Conservation (phyloP, 2,888 invertebrate species). For the Caenorhabditis drosophilae region DNA sequence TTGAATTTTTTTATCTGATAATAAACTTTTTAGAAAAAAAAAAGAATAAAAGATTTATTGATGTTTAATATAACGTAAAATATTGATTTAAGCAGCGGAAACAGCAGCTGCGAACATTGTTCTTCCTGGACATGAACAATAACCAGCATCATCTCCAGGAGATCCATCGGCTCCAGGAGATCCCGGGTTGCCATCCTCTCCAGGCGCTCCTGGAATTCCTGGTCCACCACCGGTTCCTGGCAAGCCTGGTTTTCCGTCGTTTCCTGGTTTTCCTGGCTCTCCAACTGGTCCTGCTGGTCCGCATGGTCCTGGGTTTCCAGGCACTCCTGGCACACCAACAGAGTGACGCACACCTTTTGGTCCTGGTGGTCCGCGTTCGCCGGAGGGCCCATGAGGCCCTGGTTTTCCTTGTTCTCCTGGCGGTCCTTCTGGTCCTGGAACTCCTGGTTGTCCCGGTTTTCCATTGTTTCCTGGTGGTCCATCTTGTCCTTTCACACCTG, state of each 20-base stretch:
- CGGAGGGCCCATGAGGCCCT: constrained; percentile 38
- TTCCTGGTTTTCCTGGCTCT: constrained; percentile 42
- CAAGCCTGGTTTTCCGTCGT: constrained; percentile 41
- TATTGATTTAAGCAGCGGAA: too few relatives aligned
- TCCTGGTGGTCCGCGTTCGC: constrained; percentile 37
- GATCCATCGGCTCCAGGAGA: constrained; percentile 27
- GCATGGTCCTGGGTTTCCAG: constrained; percentile 43
- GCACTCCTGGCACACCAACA: constrained; percentile 32
- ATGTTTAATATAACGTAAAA: too few relatives aligned
- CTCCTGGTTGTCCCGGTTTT: constrained; percentile 39
- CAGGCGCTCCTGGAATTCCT: constrained; percentile 41
- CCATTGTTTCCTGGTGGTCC: constrained; percentile 45
- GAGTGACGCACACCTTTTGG: constrained; percentile 32
- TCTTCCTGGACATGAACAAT: constrained; percentile 47
- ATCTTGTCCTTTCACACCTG: constrained; percentile 36
- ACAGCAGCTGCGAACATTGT: constrained; percentile 21
- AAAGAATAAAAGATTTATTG: too few relatives aligned
- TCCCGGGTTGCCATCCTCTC: constrained; percentile 44
- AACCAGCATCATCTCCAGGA: constrained; percentile 43
- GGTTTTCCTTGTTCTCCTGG: constrained; percentile 51
- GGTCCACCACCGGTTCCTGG: constrained; percentile 39
- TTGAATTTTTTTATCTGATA: too few relatives aligned
- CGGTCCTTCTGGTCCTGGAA: constrained; percentile 49
- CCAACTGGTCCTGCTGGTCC: constrained; percentile 57
- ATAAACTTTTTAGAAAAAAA: too few relatives aligned